Evolutionary conservation across 2,797 vertebrate species (phyloP).

Genomic region (Potorous gilbertii): DNA sequence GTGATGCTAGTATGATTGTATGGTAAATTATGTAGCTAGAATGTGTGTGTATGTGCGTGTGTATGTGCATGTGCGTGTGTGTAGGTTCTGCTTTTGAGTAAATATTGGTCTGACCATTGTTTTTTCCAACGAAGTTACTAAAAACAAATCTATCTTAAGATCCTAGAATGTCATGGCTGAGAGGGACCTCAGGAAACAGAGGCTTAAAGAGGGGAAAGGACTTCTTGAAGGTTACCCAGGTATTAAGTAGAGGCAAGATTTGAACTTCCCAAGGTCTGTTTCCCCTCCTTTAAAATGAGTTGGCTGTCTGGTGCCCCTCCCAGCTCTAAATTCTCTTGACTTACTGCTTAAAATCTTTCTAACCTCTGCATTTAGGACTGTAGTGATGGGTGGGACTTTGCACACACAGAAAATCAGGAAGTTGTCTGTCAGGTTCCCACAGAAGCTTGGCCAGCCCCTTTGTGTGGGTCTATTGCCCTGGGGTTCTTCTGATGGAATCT

Average conservation of each 20-base stretch:
- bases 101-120: not conserved
- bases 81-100: not conserved
- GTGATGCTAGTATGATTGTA: not conserved
- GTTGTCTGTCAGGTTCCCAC: conserved; percentile 76
- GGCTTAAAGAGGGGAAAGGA: not conserved
- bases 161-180: not conserved
- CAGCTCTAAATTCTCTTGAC: not conserved
- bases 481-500: conserved; percentile 66
- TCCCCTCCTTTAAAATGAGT: not conserved
- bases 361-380: conserved; percentile 66
- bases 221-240: conserved; percentile 37
- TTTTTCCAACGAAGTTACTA: not conserved
- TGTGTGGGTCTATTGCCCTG: conserved; percentile 67
- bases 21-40: not conserved
- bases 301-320: not conserved
- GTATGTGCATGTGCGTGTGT: too few species aligned
- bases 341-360: conserved; percentile 45
- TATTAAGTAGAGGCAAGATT: conserved; percentile 48
- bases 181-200: not conserved
- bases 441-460: conserved; percentile 69
- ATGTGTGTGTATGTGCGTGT: not conserved
- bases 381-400: conserved; percentile 70
- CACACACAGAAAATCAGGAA: conserved; percentile 79
- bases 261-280: not conserved
- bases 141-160: not conserved